Conservation (phyloP, 1,140 invertebrate genomes). For the Habropoda laboriosa region DNA sequence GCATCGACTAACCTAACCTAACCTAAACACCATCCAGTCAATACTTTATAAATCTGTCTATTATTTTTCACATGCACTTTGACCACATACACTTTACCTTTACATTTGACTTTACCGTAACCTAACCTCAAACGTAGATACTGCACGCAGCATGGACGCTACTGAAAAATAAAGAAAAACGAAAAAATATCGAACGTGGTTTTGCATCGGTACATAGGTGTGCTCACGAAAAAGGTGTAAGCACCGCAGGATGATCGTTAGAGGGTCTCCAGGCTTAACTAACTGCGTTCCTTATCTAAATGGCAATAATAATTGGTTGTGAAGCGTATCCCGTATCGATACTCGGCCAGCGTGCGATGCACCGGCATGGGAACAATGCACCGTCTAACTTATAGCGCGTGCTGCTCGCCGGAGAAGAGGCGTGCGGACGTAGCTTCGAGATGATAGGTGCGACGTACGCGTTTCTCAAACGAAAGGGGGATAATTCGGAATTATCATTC, state of each 20-base stretch:
- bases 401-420: conserved; percentile 40
- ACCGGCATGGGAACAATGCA: conserved; percentile 64
- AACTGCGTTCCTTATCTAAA: conserved; percentile 68
- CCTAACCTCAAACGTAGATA: too few species aligned
- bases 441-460: conserved; percentile 62
- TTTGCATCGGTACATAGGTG: conserved; percentile 27
- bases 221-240: conserved; percentile 10
- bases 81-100: background rate
- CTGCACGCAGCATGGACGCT: background rate
- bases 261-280: conserved; percentile 60
- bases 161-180: background rate
- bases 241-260: conserved; percentile 49
- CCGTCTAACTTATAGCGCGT: conserved; percentile 54
- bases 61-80: background rate
- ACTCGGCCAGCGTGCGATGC: conserved; percentile 41
- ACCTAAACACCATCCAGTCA: background rate
- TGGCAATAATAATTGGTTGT: conserved; percentile 68
- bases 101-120: background rate
- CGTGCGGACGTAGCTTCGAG: conserved; percentile 41
- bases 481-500: conserved; percentile 60
- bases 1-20: background rate
- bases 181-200: background rate
- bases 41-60: background rate
- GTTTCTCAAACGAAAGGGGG: conserved; percentile 48
- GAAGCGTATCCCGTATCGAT: conserved; percentile 66